A percentile compares a stretch with the other conserved stretches of the same genome.
Conservation (phyloP, 1,140 invertebrate genomes). For the Armadillidium nasatum region DNA sequence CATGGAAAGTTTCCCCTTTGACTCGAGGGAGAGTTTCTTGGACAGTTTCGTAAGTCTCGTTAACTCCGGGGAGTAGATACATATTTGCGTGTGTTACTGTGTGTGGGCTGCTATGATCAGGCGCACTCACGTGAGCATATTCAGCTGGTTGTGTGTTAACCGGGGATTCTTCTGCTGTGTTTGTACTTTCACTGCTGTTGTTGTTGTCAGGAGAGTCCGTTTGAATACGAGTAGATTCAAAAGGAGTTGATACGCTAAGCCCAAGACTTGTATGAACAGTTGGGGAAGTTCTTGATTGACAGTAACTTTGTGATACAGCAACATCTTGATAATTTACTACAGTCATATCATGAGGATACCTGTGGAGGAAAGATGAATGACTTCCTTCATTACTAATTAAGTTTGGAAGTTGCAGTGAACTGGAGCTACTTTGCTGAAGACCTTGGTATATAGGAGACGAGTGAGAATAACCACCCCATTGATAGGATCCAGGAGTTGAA, state of each 20-base stretch:
- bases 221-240: background rate
- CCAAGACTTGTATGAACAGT: background rate
- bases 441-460: background rate
- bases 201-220: background rate
- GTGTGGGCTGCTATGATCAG: background rate
- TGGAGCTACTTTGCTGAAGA: background rate
- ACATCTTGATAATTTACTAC: background rate
- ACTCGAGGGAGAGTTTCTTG: background rate
- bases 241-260: background rate
- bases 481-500: background rate
- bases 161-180: background rate
- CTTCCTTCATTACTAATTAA: background rate
- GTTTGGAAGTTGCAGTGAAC: background rate
- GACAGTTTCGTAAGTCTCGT: background rate
- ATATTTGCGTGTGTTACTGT: background rate
- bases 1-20: background rate
- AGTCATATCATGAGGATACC: background rate
- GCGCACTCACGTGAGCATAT: background rate
- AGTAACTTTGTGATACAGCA: background rate
- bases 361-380: background rate
- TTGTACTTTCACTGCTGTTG: constrained; percentile 1
- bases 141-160: background rate
- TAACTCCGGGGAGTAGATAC: background rate
- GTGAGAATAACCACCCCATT: background rate
- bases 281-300: background rate